Conservation (phyloP, 2,113 vertebrate genomes). For the Callocephalon fimbriatum region DNA sequence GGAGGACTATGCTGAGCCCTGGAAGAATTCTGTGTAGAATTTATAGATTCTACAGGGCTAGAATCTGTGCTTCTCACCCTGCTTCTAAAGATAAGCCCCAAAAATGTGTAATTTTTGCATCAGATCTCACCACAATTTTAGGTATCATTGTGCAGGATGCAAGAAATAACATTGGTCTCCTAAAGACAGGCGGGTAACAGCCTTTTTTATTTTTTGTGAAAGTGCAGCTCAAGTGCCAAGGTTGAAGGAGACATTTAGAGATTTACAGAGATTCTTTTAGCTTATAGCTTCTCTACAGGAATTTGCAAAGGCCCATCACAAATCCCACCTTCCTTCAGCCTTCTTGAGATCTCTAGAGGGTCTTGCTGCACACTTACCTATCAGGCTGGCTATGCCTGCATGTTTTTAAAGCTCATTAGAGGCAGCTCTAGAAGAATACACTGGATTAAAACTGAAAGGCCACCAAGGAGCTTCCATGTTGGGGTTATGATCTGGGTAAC, state of each 20-base stretch:
- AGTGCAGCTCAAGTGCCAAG: background rate
- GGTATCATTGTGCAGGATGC: background rate
- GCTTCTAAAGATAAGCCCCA: background rate
- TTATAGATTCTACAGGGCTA: background rate
- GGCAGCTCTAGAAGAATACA: background rate
- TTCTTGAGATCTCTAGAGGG: background rate
- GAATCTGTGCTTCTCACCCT: background rate
- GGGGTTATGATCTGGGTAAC: background rate
- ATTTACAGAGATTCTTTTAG: background rate
- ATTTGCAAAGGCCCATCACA: background rate
- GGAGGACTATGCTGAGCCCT: background rate
- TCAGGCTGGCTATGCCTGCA: background rate
- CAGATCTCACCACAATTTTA: background rate
- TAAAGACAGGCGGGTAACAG: background rate
- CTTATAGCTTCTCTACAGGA: background rate
- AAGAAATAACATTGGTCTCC: background rate
- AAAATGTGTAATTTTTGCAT: background rate
- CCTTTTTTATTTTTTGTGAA: background rate
- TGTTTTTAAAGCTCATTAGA: background rate
- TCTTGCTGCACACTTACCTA: background rate
- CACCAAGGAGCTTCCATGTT: background rate
- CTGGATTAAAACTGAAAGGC: background rate
- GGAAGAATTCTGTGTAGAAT: background rate
- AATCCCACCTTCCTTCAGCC: background rate
- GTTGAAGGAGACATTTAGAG: background rate